Percentiles rank a stretch among this genome's conserved stretches.
Evolutionary conservation across 2,113 vertebrate species (phyloP).

Genomic region (Carollia perspicillata): DNA sequence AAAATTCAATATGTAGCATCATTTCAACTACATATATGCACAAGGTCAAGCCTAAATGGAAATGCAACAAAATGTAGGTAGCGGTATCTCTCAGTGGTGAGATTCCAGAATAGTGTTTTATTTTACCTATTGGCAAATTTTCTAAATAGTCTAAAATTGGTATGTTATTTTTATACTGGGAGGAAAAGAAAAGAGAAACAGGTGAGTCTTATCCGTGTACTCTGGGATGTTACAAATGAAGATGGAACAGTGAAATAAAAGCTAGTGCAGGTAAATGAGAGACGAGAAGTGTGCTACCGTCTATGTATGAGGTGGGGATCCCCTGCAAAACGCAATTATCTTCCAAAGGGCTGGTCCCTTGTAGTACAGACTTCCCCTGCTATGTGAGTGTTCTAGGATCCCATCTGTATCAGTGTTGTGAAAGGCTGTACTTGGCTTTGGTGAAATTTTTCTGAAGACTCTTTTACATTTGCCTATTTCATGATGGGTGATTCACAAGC

Average conservation of each 20-base stretch:
- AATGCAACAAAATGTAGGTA: neutral
- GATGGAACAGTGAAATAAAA: neutral
- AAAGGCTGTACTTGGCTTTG: too few species aligned
- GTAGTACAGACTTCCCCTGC: too few species aligned
- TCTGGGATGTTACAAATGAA: neutral
- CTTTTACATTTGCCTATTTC: too few species aligned
- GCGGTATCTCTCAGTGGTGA: neutral
- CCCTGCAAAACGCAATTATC: too few species aligned
- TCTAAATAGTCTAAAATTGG: neutral
- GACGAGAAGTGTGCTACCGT: neutral
- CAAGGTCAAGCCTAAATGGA: neutral
- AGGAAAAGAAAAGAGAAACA: neutral
- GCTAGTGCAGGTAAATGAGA: neutral
- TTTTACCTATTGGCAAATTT: neutral
- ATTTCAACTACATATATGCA: neutral
- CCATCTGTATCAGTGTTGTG: too few species aligned
- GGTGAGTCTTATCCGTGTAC: neutral
- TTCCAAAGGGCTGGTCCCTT: too few species aligned
- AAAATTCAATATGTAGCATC: neutral
- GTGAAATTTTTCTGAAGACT: too few species aligned
- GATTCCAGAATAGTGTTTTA: neutral
- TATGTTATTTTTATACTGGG: neutral
- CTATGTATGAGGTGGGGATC: neutral
- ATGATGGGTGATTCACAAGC: too few species aligned
- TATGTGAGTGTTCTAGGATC: too few species aligned